phyloP scores from a whole-genome alignment of 2,797 vertebrate species.

The Smutsia temminckii region DNA sequence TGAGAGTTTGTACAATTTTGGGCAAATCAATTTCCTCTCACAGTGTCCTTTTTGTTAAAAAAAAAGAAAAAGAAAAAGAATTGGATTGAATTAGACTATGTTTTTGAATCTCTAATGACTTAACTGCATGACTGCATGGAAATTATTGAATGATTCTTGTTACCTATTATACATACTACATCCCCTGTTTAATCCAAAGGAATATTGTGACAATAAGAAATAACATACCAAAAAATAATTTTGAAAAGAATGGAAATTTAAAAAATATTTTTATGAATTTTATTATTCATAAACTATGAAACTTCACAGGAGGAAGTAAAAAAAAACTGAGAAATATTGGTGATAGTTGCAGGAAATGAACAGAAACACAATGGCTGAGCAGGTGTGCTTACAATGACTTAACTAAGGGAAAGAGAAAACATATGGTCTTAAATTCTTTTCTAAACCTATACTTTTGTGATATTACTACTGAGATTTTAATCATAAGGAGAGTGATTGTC shows the following conservation, averaged over 20 bases:
- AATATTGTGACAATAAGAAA: not conserved
- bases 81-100: not conserved
- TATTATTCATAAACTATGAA: not conserved
- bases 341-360: not conserved
- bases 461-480: not conserved
- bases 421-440: not conserved
- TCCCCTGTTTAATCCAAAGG: not conserved
- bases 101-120: not conserved
- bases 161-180: not conserved
- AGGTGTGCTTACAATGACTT: not conserved
- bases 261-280: conserved; percentile 8
- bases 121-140: not conserved
- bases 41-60: not conserved
- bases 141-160: not conserved
- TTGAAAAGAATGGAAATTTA: conserved; percentile 15
- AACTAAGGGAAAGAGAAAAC: not conserved
- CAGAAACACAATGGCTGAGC: not conserved
- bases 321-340: conserved; percentile 4
- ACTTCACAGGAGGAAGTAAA: conserved; percentile 32
- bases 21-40: not conserved
- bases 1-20: not conserved
- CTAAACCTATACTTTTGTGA: not conserved
- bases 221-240: not conserved
- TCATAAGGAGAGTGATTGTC: not conserved
- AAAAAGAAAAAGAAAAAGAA: not conserved